Conservation (phyloP, 2,888 invertebrate genomes). For the Acleris emargana region DNA sequence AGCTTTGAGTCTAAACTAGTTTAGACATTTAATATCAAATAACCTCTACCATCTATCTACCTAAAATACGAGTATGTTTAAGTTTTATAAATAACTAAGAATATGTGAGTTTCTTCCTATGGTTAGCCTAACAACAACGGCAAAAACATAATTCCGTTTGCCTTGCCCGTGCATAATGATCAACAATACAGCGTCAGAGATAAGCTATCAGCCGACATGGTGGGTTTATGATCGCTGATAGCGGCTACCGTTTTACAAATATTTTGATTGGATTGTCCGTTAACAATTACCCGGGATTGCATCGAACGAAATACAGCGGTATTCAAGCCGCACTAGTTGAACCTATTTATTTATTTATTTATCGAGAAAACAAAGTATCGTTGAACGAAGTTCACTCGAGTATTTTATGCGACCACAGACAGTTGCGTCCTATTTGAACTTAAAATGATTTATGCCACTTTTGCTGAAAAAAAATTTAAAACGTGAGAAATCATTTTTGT, state of each 20-base stretch:
- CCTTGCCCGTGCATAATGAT: background rate
- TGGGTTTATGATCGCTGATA: conserved; percentile 66
- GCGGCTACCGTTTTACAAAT: conserved; percentile 67
- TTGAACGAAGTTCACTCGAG: too few relatives aligned
- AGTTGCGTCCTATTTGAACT: too few relatives aligned
- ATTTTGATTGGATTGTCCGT: conserved; percentile 68
- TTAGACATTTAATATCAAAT: too few relatives aligned
- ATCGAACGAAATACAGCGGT: conserved; percentile 17
- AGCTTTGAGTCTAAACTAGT: too few relatives aligned
- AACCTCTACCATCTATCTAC: too few relatives aligned
- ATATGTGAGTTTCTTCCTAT: background rate
- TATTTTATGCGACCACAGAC: too few relatives aligned
- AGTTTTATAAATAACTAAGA: background rate
- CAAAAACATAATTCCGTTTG: background rate
- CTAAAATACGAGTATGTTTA: too few relatives aligned
- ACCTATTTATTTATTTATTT: too few relatives aligned
- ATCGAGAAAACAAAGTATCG: too few relatives aligned
- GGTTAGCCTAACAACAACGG: background rate
- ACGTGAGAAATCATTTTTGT: too few relatives aligned
- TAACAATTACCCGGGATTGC: conserved; percentile 65
- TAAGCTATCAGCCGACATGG: conserved; percentile 60
- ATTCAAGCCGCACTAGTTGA: background rate
- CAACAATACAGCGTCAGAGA: conserved; percentile 48
- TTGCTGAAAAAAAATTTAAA: too few relatives aligned
- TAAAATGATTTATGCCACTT: too few relatives aligned